Evolutionary conservation across 2,888 invertebrate genomes (phyloP), one percentile per base, ranked within the genome.

Genomic region (Catocala fraxini): DNA sequence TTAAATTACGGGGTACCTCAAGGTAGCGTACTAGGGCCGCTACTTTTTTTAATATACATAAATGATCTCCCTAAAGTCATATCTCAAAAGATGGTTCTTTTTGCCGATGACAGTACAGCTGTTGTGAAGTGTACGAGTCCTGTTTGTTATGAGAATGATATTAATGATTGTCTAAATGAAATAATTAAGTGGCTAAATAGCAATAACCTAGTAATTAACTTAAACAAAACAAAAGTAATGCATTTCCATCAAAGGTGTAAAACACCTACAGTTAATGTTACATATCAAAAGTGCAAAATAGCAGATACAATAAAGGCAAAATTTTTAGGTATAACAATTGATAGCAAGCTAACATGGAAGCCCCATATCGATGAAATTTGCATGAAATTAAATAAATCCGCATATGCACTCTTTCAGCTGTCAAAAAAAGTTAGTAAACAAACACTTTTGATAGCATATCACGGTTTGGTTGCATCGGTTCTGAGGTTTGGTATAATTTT

Each of bases 91-190:
- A 47, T 43, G 10, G 60, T 63, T 6, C 10, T 67, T 9, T 67
- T 67, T 49, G 63, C 67, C 4, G 63, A 67, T 33, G 63, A 68
- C 12, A 62, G 45, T 13, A 57, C 62, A 39, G 51, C 57, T n/a
- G 46, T 58, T 35, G 10, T 58, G 6, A 51, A 49, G 42, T 41
- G 51, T 51, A 6, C 34, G 33, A 13, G 42, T 42, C 49, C 15
- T 15, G 25, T 25, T 25, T 25, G 25, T 46, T 46, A 46, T 15
- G 13, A 48, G 33, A 33, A 10, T 33, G 34, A 48, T 11, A 48
- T 48, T 33, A 48, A 47, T 39, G 46, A 11, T 11, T 43, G 42
- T 43, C 11, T 43, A 43, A 43, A 43, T 43, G n/a, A 51, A 12
- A n/a, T 42, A 33, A 4, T 11, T 43, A 12, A 35, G 4, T 34